Conservation (phyloP, 2,888 invertebrate genomes). For the Aricia artaxerxes region DNA sequence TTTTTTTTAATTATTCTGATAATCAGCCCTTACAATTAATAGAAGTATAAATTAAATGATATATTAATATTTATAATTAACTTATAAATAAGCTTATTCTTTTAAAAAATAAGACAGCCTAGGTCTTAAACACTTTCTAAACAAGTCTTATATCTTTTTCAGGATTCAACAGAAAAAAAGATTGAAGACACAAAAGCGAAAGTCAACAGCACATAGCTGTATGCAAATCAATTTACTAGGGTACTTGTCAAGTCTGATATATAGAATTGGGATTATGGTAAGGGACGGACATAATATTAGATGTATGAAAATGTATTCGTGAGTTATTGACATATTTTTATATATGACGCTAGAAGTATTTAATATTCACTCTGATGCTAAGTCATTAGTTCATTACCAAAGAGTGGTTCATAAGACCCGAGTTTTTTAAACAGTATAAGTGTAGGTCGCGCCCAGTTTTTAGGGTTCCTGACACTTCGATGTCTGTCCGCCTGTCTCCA, state of each 20-base stretch:
- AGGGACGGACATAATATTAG: constrained; percentile 6
- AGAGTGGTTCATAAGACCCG: neutral
- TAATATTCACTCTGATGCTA: constrained; percentile 1
- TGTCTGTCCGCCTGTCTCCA: no score
- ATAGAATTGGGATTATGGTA: constrained; percentile 24
- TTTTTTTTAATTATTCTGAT: no score
- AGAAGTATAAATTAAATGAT: no score
- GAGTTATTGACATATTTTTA: neutral
- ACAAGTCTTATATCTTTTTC: neutral
- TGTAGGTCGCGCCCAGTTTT: neutral
- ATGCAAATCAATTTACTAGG: neutral
- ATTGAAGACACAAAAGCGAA: constrained; percentile 17
- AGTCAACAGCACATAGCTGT: constrained; percentile 24
- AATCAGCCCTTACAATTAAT: no score
- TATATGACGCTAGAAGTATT: constrained; percentile 1
- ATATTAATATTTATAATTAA: no score
- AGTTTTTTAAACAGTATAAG: neutral
- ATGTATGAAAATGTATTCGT: constrained; percentile 5
- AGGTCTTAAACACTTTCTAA: neutral
- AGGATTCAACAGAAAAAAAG: constrained; percentile 18
- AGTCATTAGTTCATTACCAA: neutral
- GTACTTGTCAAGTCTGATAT: constrained; percentile 23
- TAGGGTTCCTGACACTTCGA: no score
- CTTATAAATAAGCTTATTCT: neutral
- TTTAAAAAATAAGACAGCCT: neutral